Conservation (phyloP, 2,888 invertebrate genomes). For the Silvanus unidentatus region DNA sequence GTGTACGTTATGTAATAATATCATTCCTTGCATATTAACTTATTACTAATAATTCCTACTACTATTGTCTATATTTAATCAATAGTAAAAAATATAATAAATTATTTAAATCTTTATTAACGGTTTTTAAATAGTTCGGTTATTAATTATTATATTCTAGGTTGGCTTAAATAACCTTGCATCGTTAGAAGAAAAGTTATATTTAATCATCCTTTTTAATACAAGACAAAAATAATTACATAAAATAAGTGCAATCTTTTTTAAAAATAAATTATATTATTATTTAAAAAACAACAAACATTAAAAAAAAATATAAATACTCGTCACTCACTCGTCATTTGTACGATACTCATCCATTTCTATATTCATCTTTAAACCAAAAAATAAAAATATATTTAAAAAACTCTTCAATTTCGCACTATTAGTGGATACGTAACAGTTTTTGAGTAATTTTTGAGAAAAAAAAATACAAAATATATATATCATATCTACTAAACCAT, state of each 20-base stretch:
- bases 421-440: constrained; percentile 36
- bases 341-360: constrained; percentile 30
- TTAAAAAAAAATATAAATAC: constrained; percentile 17
- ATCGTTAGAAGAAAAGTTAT: constrained; percentile 42
- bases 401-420: constrained; percentile 32
- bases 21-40: constrained; percentile 50
- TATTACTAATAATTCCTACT: constrained; percentile 48
- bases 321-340: constrained; percentile 32
- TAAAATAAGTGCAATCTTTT: constrained; percentile 44
- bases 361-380: constrained; percentile 6
- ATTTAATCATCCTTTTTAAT: constrained; percentile 34
- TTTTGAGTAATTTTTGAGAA: constrained; percentile 12
- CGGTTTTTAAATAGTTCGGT: constrained; percentile 39
- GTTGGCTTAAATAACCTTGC: constrained; percentile 44
- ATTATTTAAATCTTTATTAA: constrained; percentile 43
- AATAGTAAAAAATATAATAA: constrained; percentile 44
- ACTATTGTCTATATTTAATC: constrained; percentile 48
- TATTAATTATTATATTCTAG: constrained; percentile 41
- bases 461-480: constrained; percentile 15
- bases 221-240: no score
- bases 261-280: constrained; percentile 24
- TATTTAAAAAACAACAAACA: constrained; percentile 20
- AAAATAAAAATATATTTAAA: neutral
- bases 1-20: constrained; percentile 53
- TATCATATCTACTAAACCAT: constrained; percentile 28